Conservation (phyloP, 92 coral and sea anemone genomes). For the Pocillopora grandis region DNA sequence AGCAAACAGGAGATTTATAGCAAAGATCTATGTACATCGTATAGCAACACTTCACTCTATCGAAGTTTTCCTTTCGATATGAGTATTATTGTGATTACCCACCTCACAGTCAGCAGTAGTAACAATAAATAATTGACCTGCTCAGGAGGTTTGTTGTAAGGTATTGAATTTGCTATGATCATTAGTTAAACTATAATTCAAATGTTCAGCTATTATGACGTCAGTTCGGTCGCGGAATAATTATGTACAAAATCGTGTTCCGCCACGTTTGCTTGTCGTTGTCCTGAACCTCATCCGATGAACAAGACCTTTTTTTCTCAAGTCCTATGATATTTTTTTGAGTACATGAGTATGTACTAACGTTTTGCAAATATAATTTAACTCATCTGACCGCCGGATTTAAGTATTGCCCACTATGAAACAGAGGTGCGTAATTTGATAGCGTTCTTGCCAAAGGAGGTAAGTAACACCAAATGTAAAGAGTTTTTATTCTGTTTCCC, state of each 20-base stretch:
- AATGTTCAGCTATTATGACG: not conserved
- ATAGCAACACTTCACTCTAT: too few species aligned
- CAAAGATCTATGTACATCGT: too few species aligned
- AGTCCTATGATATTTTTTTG: not conserved
- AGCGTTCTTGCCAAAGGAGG: too few species aligned
- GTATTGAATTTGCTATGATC: too few species aligned
- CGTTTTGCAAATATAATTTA: not conserved
- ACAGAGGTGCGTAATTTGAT: not conserved
- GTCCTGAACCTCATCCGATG: not conserved
- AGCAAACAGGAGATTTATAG: too few species aligned
- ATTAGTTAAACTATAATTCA: not conserved
- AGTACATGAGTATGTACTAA: not conserved
- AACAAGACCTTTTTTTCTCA: not conserved
- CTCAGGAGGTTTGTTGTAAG: too few species aligned
- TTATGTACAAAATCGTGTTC: not conserved
- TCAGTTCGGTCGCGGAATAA: slow-evolving; percentile 20
- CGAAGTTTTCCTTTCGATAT: too few species aligned
- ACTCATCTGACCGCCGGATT: not conserved
- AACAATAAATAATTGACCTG: too few species aligned
- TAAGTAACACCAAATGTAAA: too few species aligned
- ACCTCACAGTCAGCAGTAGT: too few species aligned
- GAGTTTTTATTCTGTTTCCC: too few species aligned
- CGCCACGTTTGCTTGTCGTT: not conserved
- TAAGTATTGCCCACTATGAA: not conserved
- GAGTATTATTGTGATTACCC: too few species aligned